Evolutionary conservation across 2,888 invertebrate genomes (phyloP), one percentile per base, ranked within the genome.

Genomic region (Phengaris alcon): DNA sequence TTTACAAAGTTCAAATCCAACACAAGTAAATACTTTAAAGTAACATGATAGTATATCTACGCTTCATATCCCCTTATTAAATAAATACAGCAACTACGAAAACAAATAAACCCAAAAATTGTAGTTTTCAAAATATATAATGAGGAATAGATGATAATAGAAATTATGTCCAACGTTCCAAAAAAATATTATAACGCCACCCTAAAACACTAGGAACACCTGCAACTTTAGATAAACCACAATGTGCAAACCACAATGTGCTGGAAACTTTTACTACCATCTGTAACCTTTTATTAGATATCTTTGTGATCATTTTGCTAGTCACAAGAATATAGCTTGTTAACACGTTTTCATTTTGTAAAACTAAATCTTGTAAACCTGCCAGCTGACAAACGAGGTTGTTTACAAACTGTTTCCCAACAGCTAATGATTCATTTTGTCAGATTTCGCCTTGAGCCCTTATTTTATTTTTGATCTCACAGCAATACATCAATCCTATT

Each of bases 391-490:
- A 79, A 82, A 87, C 83, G 82, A 80, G 77, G 81, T 77, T 89
- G 88, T 88, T 89, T 88, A 88, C 85, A 86, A 82, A 84, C 81
- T 77, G 82, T 90, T 88, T 87, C 83, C 85, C 84, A 86, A 87
- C 84, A 86, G 82, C 84, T 85, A 87, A 89, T 89, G 86, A 85
- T 82, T 87, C 87, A 87, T 88, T 87, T 90, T 88, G 87, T 88
- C 88, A 87, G 89, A 89, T 86, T 84, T 80, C 78, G 48, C 55
- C 44, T 22, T 82, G 78, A 81, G 52, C 52, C 72, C 82, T 81
- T 79, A 78, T 78, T 80, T 75, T 73, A 59, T 52, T 46, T 51
- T 51, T 72, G 52, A 74, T 74, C 70, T 70, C 15, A 68, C 75
- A 75, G 75, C 59, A 78, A 76, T 78, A 81, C 78, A 54, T 72